phyloP scores from a whole-genome alignment of 2,888 invertebrate genomes.

The Psylliodes chrysocephalus region DNA sequence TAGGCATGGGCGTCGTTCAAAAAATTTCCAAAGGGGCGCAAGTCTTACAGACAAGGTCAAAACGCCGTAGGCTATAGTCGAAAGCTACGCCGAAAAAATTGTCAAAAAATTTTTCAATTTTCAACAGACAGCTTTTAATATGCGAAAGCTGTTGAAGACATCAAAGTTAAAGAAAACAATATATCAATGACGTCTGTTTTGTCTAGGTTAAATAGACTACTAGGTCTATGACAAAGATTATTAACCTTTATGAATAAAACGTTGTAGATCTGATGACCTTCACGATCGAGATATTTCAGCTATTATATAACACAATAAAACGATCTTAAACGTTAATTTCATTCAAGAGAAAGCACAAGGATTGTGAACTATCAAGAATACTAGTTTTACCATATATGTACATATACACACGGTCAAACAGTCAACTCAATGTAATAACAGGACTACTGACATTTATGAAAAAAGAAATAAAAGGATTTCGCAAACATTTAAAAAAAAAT shows the following conservation, averaged over 20 bases:
- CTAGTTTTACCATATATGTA: background rate
- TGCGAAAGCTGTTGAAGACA: no score
- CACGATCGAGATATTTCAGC: background rate
- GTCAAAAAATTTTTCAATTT: no score
- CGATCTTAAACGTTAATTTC: background rate
- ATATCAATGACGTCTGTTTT: background rate
- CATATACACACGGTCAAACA: background rate
- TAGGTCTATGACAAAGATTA: conserved; percentile 10
- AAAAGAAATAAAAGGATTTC: no score
- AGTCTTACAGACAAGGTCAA: no score
- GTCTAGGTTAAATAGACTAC: background rate
- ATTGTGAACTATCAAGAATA: background rate
- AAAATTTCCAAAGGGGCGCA: no score
- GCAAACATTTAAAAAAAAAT: no score
- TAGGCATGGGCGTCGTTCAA: no score
- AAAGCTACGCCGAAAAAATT: no score
- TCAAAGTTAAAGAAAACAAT: no score
- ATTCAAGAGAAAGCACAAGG: background rate
- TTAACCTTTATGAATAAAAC: conserved; percentile 10
- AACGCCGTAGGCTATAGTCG: no score
- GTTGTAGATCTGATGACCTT: conserved; percentile 12
- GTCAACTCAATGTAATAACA: background rate
- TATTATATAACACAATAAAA: background rate
- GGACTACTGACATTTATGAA: background rate
- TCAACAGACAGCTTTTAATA: no score